Base-by-base conservation (phyloP, 2,888 invertebrate genomes). In the Alviniconcha strummeri region DNA sequence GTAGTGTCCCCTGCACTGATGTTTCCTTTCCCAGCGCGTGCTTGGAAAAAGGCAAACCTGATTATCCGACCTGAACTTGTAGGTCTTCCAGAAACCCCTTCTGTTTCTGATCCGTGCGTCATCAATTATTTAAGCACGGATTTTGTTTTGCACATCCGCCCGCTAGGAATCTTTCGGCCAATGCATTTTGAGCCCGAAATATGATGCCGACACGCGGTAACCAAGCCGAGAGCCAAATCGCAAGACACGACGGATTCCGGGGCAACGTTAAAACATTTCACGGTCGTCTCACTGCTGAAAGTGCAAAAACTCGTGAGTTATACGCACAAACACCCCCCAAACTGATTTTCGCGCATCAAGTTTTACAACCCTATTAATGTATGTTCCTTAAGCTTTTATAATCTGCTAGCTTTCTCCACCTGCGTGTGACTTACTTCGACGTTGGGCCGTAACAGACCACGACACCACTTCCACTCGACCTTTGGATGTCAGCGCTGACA, bases 401-500 rank as follows among this genome's bases (percentile, higher is more conserved):
- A 36, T 36, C 36, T 36, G 36, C 36, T 36, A 36, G 36, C 36
- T 36, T 36, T 36, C 36, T 36, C 36, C 36, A 36, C 36, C 36
- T 36, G 36, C 36, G 36, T 36, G 36, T 36, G 36, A 74, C 60
- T 54, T 64, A 82, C 75, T 17, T 57, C 6, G 82, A 4, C 55
- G 67, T 8, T 17, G 17, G 9, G 56, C 76, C 55, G 74, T 75
- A 5, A 72, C 11, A 5, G 55, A 82, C 75, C 82, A 82, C 17
- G 75, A 64, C 60, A 76, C 54, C 11, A 17, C n/a, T 9, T 54
- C 52, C 8, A 60, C n/a, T 0, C 69, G 82, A 5, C 82, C 77
- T 15, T 52, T 64, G 54, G 69, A 19, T 13, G 17, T n/a, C 11
- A 81, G 15, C 56, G n/a, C 55, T 19, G 82, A 64, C 55, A 77